Conservation (phyloP, 64 coral and sea anemone genomes). For the Trachythela sp. region DNA sequence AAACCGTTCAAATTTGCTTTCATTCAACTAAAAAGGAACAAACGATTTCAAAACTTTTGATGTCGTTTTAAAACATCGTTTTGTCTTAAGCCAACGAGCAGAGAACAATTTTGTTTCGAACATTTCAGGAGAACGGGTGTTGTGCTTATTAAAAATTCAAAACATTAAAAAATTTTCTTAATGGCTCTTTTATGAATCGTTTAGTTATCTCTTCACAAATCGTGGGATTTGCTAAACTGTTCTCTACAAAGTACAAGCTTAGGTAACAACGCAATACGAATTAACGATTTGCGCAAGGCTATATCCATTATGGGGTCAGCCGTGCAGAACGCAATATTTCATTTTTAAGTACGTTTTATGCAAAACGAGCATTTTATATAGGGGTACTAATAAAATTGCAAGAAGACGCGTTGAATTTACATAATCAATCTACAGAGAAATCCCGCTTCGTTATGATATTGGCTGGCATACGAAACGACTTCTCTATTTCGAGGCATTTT, state of each 20-base stretch:
- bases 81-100: too few relatives aligned
- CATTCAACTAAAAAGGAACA: too few relatives aligned
- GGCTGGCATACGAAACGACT: neutral
- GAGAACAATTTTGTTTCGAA: neutral
- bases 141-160: constrained; percentile 5
- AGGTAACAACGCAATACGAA: too few relatives aligned
- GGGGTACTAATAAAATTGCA: neutral
- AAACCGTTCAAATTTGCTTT: too few relatives aligned
- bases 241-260: too few relatives aligned
- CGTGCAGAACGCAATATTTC: neutral
- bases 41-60: too few relatives aligned
- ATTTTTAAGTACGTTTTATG: neutral
- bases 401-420: neutral
- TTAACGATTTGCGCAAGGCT: too few relatives aligned
- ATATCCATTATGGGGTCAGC: too few relatives aligned
- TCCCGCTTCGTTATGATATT: neutral
- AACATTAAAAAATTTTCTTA: neutral
- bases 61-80: too few relatives aligned
- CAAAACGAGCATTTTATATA: neutral
- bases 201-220: neutral
- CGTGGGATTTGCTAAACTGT: neutral
- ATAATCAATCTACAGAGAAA: neutral
- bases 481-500: neutral
- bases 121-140: neutral
- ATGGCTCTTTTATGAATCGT: neutral